These are phyloP conservation scores for Sialia sialis DNA, from an alignment of 2,113 vertebrate species.

Conservation along the genomic window DNA sequence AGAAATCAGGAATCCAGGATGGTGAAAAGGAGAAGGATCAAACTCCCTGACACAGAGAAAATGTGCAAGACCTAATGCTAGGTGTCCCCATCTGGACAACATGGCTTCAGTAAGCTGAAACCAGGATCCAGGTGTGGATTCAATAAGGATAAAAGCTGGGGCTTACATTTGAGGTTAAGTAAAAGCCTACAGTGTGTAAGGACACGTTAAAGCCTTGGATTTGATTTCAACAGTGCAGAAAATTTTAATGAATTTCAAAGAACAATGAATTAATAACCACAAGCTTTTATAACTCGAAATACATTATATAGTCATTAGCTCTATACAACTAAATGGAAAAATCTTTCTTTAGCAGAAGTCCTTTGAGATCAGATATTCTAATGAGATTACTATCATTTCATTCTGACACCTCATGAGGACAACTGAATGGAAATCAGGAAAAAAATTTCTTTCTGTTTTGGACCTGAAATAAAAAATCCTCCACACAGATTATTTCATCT, in stretches of 20 bases:
- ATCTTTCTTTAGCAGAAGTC: conserved; percentile 48
- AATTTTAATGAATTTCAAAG: conserved; percentile 50
- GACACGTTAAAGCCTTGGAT: background rate
- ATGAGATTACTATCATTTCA: conserved; percentile 52
- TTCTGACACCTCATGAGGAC: conserved; percentile 13
- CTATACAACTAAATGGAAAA: conserved; percentile 51
- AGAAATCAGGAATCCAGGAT: background rate
- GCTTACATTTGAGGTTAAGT: background rate
- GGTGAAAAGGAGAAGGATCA: background rate
- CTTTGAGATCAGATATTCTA: conserved; percentile 50
- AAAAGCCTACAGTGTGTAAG: background rate
- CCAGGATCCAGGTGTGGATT: background rate
- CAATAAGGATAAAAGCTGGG: background rate
- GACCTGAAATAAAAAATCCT: conserved; percentile 19
- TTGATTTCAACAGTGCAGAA: conserved; percentile 14
- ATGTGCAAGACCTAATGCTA: background rate
- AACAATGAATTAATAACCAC: conserved; percentile 57
- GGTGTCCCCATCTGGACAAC: background rate
- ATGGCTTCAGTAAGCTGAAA: background rate
- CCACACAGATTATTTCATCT: background rate
- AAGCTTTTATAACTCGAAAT: conserved; percentile 34
- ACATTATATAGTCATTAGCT: conserved; percentile 57
- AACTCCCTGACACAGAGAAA: background rate
- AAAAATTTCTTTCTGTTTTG: background rate
- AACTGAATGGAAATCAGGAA: conserved; percentile 28